These are phyloP conservation scores for Episyrphus balteatus DNA, from an alignment of 1,140 invertebrate species.

Conservation along the genomic window DNA sequence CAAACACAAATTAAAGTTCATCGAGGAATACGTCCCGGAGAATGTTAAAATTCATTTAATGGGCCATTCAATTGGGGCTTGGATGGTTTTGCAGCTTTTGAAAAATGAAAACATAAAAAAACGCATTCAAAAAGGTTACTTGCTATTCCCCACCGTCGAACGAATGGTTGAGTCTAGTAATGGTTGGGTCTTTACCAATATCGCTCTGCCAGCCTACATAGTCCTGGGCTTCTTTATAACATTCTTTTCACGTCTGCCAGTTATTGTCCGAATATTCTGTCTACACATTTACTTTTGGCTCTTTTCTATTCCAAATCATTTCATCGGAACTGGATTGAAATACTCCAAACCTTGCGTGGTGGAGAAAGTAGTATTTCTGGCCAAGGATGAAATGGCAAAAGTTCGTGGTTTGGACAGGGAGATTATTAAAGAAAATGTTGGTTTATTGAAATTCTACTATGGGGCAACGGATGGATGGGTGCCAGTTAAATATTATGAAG, in stretches of 20 bases:
- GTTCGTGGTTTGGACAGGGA: slow-evolving; percentile 48
- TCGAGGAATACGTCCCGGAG: slow-evolving; percentile 56
- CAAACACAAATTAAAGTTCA: slow-evolving; percentile 68
- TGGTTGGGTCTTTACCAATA: slow-evolving; percentile 48
- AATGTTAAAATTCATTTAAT: slow-evolving; percentile 59
- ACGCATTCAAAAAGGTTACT: slow-evolving; percentile 46
- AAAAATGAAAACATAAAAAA: slow-evolving; percentile 41
- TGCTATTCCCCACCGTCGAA: slow-evolving; percentile 77
- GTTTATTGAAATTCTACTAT: slow-evolving; percentile 63
- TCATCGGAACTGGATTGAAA: slow-evolving; percentile 37
- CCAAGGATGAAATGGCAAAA: slow-evolving; percentile 49
- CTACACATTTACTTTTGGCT: slow-evolving; percentile 43
- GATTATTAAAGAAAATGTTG: slow-evolving; percentile 40
- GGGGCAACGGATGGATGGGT: slow-evolving; percentile 64
- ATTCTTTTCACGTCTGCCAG: slow-evolving; percentile 44
- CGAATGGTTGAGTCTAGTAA: slow-evolving; percentile 59
- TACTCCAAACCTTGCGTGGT: slow-evolving; percentile 43
- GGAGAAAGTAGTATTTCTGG: slow-evolving; percentile 46
- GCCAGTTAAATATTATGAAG: slow-evolving; percentile 51
- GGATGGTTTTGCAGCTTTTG: slow-evolving; percentile 65
- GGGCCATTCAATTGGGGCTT: slow-evolving; percentile 76
- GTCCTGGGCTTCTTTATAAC: slow-evolving; percentile 26
- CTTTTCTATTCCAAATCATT: slow-evolving; percentile 36
- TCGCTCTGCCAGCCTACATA: slow-evolving; percentile 25
- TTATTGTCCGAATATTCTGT: slow-evolving; percentile 38